phyloP scores from a whole-genome alignment of 2,888 invertebrate genomes.

The Hylaea fasciaria region DNA sequence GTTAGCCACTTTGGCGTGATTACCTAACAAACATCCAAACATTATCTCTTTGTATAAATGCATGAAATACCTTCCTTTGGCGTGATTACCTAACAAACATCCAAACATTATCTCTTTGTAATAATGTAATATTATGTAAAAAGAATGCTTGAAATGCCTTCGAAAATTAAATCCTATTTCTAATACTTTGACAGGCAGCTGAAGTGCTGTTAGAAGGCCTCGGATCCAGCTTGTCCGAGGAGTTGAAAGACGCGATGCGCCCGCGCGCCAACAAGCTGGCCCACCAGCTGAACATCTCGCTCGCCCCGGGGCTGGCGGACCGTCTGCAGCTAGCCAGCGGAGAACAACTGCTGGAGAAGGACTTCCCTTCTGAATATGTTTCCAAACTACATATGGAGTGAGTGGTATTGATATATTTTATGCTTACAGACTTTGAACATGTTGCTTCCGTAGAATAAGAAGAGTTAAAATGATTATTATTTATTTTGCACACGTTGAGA shows the following conservation, averaged over 20 bases:
- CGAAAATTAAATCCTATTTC: not conserved
- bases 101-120: no score
- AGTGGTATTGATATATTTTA: conserved; percentile 50
- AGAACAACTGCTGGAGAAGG: conserved; percentile 58
- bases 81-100: no score
- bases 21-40: no score
- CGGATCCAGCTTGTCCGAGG: conserved; percentile 57
- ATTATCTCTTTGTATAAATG: no score
- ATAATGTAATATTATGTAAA: no score
- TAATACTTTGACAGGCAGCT: conserved; percentile 67
- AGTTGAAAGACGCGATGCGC: conserved; percentile 63
- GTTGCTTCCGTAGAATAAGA: no score
- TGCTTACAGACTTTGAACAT: no score
- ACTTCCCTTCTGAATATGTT: conserved; percentile 64
- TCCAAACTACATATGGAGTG: conserved; percentile 75
- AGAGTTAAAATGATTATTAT: no score
- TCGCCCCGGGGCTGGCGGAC: conserved; percentile 50
- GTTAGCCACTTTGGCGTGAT: no score
- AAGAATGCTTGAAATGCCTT: not conserved
- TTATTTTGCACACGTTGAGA: no score
- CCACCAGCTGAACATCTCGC: conserved; percentile 55
- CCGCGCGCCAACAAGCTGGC: conserved; percentile 68
- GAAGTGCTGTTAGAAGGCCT: conserved; percentile 74
- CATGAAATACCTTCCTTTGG: no score
- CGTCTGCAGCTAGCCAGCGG: conserved; percentile 50